Evolutionary conservation across 2,888 invertebrate genomes (phyloP).

Genomic region (Hydroisotoma schaefferi): DNA sequence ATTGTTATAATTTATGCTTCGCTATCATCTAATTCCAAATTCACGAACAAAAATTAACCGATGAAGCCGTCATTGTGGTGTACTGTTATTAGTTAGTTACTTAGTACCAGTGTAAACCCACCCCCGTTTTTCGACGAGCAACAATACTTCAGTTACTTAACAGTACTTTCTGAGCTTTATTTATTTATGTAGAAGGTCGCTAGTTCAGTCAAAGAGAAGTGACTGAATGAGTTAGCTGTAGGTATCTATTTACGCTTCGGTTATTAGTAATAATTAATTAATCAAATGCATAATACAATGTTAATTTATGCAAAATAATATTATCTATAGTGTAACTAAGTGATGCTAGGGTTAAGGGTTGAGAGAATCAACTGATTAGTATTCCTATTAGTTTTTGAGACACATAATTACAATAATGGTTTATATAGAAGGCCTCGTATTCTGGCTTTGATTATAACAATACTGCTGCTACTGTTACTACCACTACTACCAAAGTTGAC

Average conservation of each 20-base stretch:
- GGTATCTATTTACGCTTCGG: too few relatives aligned
- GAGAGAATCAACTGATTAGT: constrained; percentile 3
- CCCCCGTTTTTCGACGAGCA: constrained; percentile 6
- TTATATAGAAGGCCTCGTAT: constrained; percentile 1
- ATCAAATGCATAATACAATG: constrained; percentile 1
- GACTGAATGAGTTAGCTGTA: constrained; percentile 5
- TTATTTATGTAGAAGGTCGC: constrained; percentile 25
- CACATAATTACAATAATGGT: background rate
- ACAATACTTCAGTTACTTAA: constrained; percentile 7
- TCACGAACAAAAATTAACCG: background rate
- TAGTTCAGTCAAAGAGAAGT: background rate
- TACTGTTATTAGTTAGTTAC: background rate
- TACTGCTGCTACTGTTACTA: too few relatives aligned
- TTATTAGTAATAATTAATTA: background rate
- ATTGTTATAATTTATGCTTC: constrained; percentile 5
- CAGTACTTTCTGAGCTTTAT: constrained; percentile 43
- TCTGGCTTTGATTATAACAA: constrained; percentile 2
- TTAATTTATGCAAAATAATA: background rate
- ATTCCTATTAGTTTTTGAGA: background rate
- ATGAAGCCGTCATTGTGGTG: background rate
- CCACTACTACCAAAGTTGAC: too few relatives aligned
- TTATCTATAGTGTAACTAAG: background rate
- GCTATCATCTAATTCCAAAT: background rate
- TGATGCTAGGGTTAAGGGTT: background rate
- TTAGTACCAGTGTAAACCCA: constrained; percentile 16